Conservation (phyloP, 2,113 vertebrate genomes). For the Smithornis capensis region DNA sequence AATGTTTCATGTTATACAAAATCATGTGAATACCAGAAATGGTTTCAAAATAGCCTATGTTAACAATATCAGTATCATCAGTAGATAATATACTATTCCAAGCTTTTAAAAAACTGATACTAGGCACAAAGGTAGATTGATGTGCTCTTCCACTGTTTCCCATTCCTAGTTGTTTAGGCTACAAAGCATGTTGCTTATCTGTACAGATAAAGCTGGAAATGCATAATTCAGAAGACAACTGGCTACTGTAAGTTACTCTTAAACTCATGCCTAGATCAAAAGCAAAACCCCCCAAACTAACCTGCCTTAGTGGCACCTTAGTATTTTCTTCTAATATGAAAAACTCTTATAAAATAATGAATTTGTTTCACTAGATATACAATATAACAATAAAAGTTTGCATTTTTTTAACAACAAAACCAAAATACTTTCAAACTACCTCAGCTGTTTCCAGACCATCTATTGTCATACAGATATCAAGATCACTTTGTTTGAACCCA, state of each 20-base stretch:
- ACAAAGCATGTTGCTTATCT: neutral
- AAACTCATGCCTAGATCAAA: neutral
- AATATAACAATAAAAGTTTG: neutral
- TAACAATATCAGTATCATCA: neutral
- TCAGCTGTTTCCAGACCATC: slow-evolving; percentile 86
- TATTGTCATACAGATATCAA: slow-evolving; percentile 93
- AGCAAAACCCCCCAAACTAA: neutral
- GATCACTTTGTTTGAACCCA: slow-evolving; percentile 94
- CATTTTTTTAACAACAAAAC: neutral
- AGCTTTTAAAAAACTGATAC: neutral
- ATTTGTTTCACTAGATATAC: neutral
- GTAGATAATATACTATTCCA: neutral
- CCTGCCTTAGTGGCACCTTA: neutral
- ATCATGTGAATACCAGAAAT: neutral
- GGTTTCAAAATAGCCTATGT: neutral
- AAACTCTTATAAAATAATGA: neutral
- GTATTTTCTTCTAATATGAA: neutral
- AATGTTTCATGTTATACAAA: neutral
- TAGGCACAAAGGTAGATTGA: neutral
- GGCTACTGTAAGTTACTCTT: neutral
- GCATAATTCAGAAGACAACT: neutral
- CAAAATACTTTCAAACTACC: slow-evolving; percentile 62
- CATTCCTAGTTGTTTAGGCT: neutral
- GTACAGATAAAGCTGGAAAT: neutral
- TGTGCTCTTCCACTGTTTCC: neutral